Base-by-base conservation (phyloP, 2,797 vertebrate genomes). In the Lacerta viridis region DNA sequence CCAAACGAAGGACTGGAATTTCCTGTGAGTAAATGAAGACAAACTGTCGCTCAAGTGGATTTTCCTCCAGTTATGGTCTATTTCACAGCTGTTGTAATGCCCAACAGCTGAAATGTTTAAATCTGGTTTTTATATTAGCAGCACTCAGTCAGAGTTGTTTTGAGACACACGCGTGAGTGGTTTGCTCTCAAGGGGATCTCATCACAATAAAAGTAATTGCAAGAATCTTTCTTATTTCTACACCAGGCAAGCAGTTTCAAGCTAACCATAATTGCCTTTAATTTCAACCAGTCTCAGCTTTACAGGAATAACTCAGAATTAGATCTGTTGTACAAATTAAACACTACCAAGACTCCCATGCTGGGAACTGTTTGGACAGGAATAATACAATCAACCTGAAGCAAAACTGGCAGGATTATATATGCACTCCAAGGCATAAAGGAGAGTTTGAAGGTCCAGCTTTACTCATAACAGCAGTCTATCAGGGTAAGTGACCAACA, bases 301-400 rank as follows among this genome's bases (percentile, higher is more conserved):
- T 86, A 90, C 94, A 87, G 87, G 74, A 87, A 89, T 86, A 91
- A 80, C 39, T 66, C 83, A 75, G 91, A 87, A 90, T 84, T 33
- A 90, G 85, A 90, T 69, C 90, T 4, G 85, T 85, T 86, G 72
- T 41, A 93, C 81, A 93, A 93, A 66, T 83, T 89, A 94, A 93
- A 92, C 27, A 89, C 89, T 91, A 93, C 80, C 61, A 94, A 89
- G 72, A 90, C 77, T 87, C 0, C 2, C 93, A 93, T 71, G 90
- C 94, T 88, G 91, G 83, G 93, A 93, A 91, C 86, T 94, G 87
- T 94, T 95, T 68, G 94, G 90, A 94, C 88, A 95, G 85, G 93
- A 94, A 91, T 93, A 92, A 95, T 93, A 92, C 80, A 93, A 93
- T 91, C 88, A 94, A 88, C 90, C 87, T 91, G 72, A 87, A 33